Base-by-base conservation (phyloP, 2,797 vertebrate genomes). In the Pangasius mekongensis region DNA sequence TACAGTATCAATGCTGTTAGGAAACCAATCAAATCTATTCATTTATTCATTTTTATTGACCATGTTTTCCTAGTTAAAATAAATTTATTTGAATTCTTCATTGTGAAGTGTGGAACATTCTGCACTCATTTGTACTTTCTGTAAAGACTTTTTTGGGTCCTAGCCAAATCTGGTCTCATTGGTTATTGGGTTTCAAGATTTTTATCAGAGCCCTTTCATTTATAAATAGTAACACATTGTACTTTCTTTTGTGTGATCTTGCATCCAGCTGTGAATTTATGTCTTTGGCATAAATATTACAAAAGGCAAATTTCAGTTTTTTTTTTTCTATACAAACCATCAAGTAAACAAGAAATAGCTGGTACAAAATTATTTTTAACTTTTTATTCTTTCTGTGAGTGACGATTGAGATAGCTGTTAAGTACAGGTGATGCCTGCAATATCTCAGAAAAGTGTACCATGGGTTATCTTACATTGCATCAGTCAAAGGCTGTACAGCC, bases 401-500 rank as follows among this genome's bases (percentile, higher is more conserved):
- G 24, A 4, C 10, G 13, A 49, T n/a, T 52, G 43, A 22, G 27
- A 49, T 66, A 83, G 49, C 69, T 22, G n/a, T 67, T 52, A 84
- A 69, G 43, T 49, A 24, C 64, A 84, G 27, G 27, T 52, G 18
- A 84, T 33, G 16, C 27, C 43, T 62, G 69, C 36, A 76, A 80
- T 85, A 80, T 27, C 24, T 24, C n/a, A 18, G 60, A 66, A 83
- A 83, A 66, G 14, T 83, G 39, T 20, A 49, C 54, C 36, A 64
- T 24, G 22, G 71, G 36, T 54, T 77, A 85, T 78, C 60, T 84
- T 73, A 69, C 52, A 78, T 62, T 77, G 62, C 88, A 87, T 84
- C 80, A 89, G 56, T 89, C 71, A 86, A 82, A 62, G 43, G 33
- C 74, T 78, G 24, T 88, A 82, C 64, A 89, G 20, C 82, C 90